Percentiles rank a stretch among this genome's conserved stretches.
These are phyloP conservation scores for Mastomys coucha DNA, from an alignment of 2,113 vertebrate genomes.

Conservation along the genomic window DNA sequence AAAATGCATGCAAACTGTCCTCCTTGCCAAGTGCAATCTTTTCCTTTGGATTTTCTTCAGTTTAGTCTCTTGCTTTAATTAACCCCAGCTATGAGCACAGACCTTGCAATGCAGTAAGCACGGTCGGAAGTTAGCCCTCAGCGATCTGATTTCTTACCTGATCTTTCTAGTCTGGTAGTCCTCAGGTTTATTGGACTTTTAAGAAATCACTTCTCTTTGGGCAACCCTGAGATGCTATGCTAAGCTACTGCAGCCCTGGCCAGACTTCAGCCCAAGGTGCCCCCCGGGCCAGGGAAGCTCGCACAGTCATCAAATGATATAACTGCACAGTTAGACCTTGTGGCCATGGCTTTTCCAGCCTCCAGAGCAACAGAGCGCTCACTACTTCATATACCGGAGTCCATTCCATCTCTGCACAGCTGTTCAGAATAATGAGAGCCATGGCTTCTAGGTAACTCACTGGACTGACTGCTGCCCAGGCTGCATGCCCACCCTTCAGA, in stretches of 20 bases:
- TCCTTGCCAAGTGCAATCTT: slow-evolving; percentile 38
- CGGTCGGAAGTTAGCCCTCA: not conserved
- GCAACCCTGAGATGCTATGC: not conserved
- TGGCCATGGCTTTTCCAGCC: not conserved
- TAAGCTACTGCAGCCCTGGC: not conserved
- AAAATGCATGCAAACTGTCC: not conserved
- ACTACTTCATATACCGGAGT: not conserved
- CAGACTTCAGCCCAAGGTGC: not conserved
- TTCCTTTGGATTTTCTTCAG: slow-evolving; percentile 3
- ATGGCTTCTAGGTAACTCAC: not conserved
- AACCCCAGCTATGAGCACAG: not conserved
- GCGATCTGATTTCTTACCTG: not conserved
- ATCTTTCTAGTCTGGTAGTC: not conserved
- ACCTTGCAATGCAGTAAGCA: not conserved
- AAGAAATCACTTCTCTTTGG: not conserved
- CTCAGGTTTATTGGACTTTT: not conserved
- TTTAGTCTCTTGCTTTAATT: slow-evolving; percentile 45
- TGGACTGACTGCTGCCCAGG: not conserved
- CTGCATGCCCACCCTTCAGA: not conserved
- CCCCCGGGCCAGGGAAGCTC: not conserved
- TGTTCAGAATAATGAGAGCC: not conserved
- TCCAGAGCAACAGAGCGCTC: not conserved
- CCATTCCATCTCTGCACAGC: not conserved
- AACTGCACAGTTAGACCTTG: not conserved
- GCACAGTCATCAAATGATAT: not conserved